Conservation (phyloP, 2,888 invertebrate genomes). For the Lepidochrysops patricia region DNA sequence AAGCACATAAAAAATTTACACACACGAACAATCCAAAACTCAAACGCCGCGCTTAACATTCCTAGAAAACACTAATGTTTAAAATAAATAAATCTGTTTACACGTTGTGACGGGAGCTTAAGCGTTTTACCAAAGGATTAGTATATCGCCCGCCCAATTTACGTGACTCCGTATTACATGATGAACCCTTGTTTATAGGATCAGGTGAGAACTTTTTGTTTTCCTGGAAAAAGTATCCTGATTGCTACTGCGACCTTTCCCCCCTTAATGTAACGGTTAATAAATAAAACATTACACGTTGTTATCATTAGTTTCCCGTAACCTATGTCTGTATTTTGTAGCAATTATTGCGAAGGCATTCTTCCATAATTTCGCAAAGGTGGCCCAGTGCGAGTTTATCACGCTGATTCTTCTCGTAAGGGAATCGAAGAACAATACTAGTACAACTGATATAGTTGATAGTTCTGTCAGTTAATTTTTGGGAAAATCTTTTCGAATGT, state of each 20-base stretch:
- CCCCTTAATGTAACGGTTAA: neutral
- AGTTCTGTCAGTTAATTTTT: too few species aligned
- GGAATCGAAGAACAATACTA: too few species aligned
- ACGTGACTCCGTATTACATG: conserved; percentile 57
- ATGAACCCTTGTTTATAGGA: conserved; percentile 50
- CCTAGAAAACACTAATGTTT: conserved; percentile 47
- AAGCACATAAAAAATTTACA: neutral
- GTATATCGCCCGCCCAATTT: conserved; percentile 63
- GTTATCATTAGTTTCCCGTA: neutral
- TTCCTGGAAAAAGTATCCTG: conserved; percentile 20
- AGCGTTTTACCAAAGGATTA: conserved; percentile 65
- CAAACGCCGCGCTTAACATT: conserved; percentile 33
- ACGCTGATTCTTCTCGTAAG: too few species aligned
- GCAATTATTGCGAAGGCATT: too few species aligned
- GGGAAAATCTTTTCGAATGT: too few species aligned
- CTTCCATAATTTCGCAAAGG: too few species aligned
- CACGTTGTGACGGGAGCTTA: conserved; percentile 55
- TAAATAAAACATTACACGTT: conserved; percentile 3
- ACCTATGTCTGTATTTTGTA: neutral
- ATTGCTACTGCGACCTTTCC: conserved; percentile 19
- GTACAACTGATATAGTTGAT: too few species aligned
- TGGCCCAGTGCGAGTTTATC: too few species aligned
- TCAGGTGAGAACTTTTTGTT: conserved; percentile 45
- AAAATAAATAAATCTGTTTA: conserved; percentile 59
- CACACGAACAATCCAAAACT: neutral